phyloP scores from a whole-genome alignment of 2,797 vertebrate genomes.

The Notamacropus eugenii region DNA sequence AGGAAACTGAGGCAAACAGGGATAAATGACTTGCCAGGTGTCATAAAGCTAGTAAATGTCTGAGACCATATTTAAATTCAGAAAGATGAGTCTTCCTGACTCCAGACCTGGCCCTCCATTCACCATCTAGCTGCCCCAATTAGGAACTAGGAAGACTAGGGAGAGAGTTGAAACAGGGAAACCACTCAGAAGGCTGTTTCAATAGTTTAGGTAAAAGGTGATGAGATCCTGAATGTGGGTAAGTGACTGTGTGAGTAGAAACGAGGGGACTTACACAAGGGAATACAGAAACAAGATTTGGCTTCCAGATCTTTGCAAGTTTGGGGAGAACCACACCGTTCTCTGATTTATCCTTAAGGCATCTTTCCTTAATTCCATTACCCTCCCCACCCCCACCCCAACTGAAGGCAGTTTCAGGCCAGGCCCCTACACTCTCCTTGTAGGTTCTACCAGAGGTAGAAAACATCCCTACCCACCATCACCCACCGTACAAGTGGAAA shows the following conservation, averaged over 20 bases:
- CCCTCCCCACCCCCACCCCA: not conserved
- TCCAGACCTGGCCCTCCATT: not conserved
- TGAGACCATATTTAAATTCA: not conserved
- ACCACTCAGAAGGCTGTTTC: not conserved
- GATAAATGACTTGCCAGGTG: not conserved
- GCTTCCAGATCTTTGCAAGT: not conserved
- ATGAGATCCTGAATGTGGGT: not conserved
- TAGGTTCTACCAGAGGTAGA: not conserved
- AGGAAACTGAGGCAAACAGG: not conserved
- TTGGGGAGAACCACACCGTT: not conserved
- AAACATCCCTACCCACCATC: not conserved
- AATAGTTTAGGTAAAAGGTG: not conserved
- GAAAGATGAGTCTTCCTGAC: not conserved
- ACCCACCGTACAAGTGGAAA: not conserved
- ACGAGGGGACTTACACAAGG: not conserved
- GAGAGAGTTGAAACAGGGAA: not conserved
- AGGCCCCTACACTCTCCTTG: not conserved
- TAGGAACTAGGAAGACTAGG: not conserved
- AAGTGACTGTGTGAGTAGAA: not conserved
- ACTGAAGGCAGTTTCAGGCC: not conserved
- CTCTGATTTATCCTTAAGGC: not conserved
- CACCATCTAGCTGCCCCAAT: not conserved
- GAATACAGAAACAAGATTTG: not conserved
- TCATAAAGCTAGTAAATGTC: not conserved
- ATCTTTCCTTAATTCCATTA: not conserved